Conservation (phyloP, 2,113 vertebrate species). For the Phylloscopus whistleri region DNA sequence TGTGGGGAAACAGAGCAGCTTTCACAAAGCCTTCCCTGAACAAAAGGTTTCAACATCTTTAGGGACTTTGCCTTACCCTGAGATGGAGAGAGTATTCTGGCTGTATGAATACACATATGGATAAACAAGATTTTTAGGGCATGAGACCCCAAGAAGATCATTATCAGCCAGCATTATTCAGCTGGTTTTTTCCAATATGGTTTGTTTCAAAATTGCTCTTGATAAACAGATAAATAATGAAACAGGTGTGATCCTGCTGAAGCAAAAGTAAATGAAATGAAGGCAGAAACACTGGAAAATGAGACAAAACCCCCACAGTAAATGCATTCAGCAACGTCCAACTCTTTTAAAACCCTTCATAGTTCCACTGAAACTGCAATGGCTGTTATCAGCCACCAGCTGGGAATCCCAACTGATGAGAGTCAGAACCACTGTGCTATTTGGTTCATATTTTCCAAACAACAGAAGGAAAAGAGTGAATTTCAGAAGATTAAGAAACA, state of each 20-base stretch:
- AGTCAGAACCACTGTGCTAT: fast-evolving
- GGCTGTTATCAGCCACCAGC: background rate
- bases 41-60: background rate
- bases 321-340: background rate
- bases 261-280: background rate
- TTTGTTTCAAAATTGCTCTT: background rate
- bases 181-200: background rate
- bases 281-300: background rate
- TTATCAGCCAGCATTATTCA: background rate
- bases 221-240: background rate
- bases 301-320: background rate
- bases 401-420: background rate
- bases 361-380: background rate
- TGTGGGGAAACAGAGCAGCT: background rate
- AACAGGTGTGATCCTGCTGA: background rate
- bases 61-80: background rate
- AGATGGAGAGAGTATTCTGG: background rate
- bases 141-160: background rate
- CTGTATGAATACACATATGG: background rate
- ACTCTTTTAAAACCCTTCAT: background rate
- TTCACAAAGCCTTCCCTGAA: background rate
- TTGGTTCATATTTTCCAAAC: background rate
- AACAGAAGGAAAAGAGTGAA: background rate
- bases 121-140: background rate
- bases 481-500: background rate